Evolutionary conservation across 2,888 invertebrate species (phyloP).

Genomic region (Oscheius myriophilus): DNA sequence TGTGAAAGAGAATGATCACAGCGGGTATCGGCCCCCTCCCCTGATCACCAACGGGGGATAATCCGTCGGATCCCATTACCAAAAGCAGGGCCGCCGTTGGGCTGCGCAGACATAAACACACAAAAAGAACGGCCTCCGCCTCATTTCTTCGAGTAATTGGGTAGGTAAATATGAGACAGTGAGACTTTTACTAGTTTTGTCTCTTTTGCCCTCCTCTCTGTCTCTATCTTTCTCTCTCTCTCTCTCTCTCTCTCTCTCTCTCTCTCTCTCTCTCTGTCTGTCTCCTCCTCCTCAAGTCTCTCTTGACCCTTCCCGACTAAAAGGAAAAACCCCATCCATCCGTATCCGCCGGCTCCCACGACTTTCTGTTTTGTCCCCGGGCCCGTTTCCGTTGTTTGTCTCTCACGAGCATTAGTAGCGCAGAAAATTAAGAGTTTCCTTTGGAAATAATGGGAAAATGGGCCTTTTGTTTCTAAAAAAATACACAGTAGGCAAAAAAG

Average conservation of each 20-base stretch:
- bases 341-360: too few species aligned
- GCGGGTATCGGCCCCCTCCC: constrained; percentile 7
- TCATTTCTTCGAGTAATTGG: too few species aligned
- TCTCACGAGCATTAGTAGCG: neutral
- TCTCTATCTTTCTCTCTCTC: neutral
- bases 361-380: constrained; percentile 10
- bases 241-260: neutral
- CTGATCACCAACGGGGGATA: constrained; percentile 5
- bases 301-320: neutral
- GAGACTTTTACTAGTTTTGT: too few species aligned
- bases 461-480: too few species aligned
- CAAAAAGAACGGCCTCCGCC: neutral
- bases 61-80: constrained; percentile 21
- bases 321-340: neutral
- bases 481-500: too few species aligned
- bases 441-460: too few species aligned
- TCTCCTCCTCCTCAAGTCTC: neutral
- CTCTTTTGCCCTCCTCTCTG: neutral
- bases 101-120: neutral
- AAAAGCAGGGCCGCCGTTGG: constrained; percentile 4
- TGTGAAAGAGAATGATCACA: constrained; percentile 15
- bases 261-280: neutral
- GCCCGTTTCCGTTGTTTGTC: constrained; percentile 14
- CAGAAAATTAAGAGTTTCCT: too few species aligned
- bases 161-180: too few species aligned